A percentile compares a stretch with the other conserved stretches of the same genome.
Evolutionary conservation across 1,140 invertebrate genomes (phyloP).

Genomic region (Trichomalopsis sarcophagae): DNA sequence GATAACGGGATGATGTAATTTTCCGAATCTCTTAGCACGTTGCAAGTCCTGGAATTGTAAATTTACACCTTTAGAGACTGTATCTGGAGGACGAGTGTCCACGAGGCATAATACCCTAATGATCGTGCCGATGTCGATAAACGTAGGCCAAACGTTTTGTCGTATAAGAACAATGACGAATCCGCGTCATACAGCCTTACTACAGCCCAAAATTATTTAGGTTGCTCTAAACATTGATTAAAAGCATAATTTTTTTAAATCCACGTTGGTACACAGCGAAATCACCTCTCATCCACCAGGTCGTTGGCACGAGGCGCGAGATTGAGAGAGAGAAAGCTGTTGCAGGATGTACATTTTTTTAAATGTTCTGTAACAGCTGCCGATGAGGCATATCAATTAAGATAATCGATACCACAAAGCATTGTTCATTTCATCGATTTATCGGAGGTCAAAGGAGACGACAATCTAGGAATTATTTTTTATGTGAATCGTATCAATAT

Average conservation of each 20-base stretch:
- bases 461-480: not conserved
- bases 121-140: conserved; percentile 24
- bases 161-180: not conserved
- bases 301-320: not conserved
- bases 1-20: no score
- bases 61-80: no score
- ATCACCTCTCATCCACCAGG: not conserved
- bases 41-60: no score
- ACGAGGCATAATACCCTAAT: conserved; percentile 15
- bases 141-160: conserved; percentile 57
- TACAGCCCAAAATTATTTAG: not conserved
- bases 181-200: not conserved
- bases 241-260: not conserved
- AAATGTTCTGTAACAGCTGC: not conserved
- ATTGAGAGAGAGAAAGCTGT: not conserved
- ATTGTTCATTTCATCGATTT: not conserved
- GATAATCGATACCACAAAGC: not conserved
- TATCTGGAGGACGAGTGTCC: no score
- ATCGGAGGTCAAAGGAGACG: not conserved
- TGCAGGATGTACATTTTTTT: not conserved
- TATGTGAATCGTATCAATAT: not conserved
- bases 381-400: not conserved
- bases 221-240: not conserved
- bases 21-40: no score
- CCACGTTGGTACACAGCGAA: not conserved